Percentiles rank a stretch among this genome's conserved stretches.
Conservation (phyloP, 2,888 invertebrate species). For the Fabriciana adippe region DNA sequence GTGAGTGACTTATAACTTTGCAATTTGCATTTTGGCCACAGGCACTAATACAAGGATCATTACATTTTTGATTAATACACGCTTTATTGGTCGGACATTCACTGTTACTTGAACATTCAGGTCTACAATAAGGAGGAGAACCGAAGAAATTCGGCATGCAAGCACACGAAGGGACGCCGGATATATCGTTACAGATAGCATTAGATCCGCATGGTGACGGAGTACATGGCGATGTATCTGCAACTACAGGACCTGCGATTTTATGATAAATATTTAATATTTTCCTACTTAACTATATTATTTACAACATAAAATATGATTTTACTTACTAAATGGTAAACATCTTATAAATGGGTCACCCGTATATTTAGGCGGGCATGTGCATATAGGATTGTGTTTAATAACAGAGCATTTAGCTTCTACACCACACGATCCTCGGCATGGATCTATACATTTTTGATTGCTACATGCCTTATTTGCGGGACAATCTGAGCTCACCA, state of each 20-base stretch:
- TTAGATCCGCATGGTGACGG: conserved; percentile 87
- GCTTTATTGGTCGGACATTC: conserved; percentile 85
- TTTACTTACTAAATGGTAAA: conserved; percentile 66
- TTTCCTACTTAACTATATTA: not conserved
- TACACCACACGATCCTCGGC: conserved; percentile 88
- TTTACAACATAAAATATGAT: not conserved
- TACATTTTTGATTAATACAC: conserved; percentile 85
- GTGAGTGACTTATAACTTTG: conserved; percentile 87
- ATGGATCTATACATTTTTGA: conserved; percentile 89
- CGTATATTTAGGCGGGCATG: conserved; percentile 84
- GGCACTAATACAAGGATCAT: conserved; percentile 85
- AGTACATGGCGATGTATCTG: conserved; percentile 83
- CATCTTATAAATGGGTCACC: conserved; percentile 91
- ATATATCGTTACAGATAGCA: conserved; percentile 83
- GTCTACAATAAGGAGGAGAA: conserved; percentile 89
- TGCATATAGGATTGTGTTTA: conserved; percentile 90
- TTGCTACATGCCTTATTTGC: conserved; percentile 87
- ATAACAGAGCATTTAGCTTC: conserved; percentile 88
- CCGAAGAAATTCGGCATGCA: conserved; percentile 87
- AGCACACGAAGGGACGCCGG: conserved; percentile 85
- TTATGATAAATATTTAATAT: not conserved
- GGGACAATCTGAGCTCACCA: conserved; percentile 88
- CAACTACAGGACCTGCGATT: conserved; percentile 72
- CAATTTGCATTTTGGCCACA: conserved; percentile 88
- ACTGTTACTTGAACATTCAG: conserved; percentile 87